phyloP scores from a whole-genome alignment of 2,797 vertebrate genomes.

The Acrocephalus scirpaceus region DNA sequence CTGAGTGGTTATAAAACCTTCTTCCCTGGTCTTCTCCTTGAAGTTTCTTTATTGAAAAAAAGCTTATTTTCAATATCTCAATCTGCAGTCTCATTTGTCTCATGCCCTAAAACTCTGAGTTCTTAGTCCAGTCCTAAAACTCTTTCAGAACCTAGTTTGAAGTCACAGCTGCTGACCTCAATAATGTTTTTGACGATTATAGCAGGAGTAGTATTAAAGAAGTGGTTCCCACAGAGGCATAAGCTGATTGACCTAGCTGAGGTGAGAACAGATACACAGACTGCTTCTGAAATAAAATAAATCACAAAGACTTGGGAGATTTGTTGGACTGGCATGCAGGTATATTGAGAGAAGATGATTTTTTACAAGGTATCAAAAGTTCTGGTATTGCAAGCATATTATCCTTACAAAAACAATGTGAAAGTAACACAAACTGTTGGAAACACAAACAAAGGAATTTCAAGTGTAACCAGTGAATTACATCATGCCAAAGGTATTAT shows the following conservation, averaged over 20 bases:
- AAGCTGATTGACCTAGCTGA: background rate
- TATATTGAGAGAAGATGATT: background rate
- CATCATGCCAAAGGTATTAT: background rate
- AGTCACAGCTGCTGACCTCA: background rate
- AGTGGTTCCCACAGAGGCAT: background rate
- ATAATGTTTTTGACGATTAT: background rate
- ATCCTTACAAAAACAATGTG: background rate
- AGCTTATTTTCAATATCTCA: background rate
- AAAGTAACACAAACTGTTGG: background rate
- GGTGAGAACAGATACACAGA: background rate
- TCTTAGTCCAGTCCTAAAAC: background rate
- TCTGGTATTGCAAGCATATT: background rate
- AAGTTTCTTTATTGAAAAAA: background rate
- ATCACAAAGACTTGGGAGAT: background rate
- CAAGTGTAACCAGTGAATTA: background rate
- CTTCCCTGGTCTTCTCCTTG: background rate
- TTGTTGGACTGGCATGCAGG: background rate
- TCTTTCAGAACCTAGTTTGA: background rate
- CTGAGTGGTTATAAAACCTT: background rate
- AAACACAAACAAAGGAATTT: background rate
- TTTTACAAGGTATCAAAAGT: background rate
- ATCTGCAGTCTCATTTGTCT: background rate
- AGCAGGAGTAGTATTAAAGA: background rate
- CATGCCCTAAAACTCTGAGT: background rate
- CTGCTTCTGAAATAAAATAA: conserved; percentile 3